Base-by-base conservation (phyloP, 2,797 vertebrate genomes). In the Apodemus agrarius region DNA sequence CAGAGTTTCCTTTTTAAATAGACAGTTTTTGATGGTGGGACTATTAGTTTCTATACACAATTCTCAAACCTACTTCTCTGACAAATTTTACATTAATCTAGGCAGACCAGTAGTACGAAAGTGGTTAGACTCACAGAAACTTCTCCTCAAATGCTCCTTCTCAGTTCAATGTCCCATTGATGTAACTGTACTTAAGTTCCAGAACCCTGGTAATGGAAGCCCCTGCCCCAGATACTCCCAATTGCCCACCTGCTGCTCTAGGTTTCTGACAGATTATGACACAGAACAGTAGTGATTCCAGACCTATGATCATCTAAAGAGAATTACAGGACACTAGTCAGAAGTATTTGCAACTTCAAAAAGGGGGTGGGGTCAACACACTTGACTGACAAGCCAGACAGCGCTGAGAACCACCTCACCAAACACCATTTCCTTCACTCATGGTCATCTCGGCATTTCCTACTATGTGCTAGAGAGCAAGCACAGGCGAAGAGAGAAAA, bases 31-130 rank as follows among this genome's bases (percentile, higher is more conserved):
- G 24, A 17, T 37, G 54, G 61, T 17, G 59, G 81, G 12, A 96
- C 52, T 80, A 88, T 59, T 80, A 37, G 1, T 93, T 95, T 89
- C 59, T 81, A 82, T 19, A 90, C 43, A 87, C 3, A 94, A 54
- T 91, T 97, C 40, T 83, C 72, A 93, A 19, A 91, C 75, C 34
- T 37, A 59, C 29, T 67, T 97, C 10, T 78, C 84, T 89, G 67
- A 85, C 37, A 95, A 89, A 84, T 80, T 7, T 31, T 74, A 84
- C 0, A 2, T 17, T 84, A 16, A 46, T 37, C 59, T 59, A 80
- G 46, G 57, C 9, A 79, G 26, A 61, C 16, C 34, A 26, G 80
- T 37, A 34, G 37, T 40, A 34, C 59, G 40, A 49, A 84, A 92
- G 24, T 46, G 37, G 89, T n/a, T 46, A 46, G 1, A 11, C 65